Base-by-base conservation (phyloP, 2,888 invertebrate genomes). In the Helleia helle region DNA sequence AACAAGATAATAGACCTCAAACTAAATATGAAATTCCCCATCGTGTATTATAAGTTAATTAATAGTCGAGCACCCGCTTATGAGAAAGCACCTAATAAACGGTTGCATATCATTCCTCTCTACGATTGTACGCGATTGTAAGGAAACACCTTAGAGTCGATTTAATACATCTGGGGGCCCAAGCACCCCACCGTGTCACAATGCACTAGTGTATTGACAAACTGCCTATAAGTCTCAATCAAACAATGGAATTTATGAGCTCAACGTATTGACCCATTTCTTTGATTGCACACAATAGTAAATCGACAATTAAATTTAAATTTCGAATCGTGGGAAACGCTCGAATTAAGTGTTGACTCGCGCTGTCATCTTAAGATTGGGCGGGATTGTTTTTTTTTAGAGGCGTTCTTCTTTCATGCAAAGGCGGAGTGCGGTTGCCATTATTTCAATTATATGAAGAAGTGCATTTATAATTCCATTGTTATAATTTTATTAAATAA, bases 51-150 rank as follows among this genome's bases (percentile, higher is more conserved):
- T 39, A 24, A 26, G 24, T 37, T 30, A 46, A 46, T 45, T 38
- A 38, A 42, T 41, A 38, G 30, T 18, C 14, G 40, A 42, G 40
- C 42, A 41, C 40, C 46, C 48, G 40, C 37, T 51, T 50, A 56
- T 77, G 76, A 69, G 76, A 80, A 76, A 60, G 58, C 60, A 63
- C 59, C 68, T 75, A 76, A 76, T 77, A 72, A 74, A 72, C 70
- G 65, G 65, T 63, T 75, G 80, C 76, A 81, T 83, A 81, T 83
- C 80, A 80, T 77, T 80, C 76, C 77, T 76, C 71, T 71, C 71
- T 66, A 62, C 58, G 73, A 71, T 47, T 69, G 76, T 70, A 61
- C 59, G 56, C 55, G 49, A 62, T 61, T 61, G 61, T 62, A 52
- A 44, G 47, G 48, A 65, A 59, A 58, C 67, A 65, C 67, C 72